Evolutionary conservation across 1,140 invertebrate species (phyloP).

Genomic region (Metopolophium dirhodum): DNA sequence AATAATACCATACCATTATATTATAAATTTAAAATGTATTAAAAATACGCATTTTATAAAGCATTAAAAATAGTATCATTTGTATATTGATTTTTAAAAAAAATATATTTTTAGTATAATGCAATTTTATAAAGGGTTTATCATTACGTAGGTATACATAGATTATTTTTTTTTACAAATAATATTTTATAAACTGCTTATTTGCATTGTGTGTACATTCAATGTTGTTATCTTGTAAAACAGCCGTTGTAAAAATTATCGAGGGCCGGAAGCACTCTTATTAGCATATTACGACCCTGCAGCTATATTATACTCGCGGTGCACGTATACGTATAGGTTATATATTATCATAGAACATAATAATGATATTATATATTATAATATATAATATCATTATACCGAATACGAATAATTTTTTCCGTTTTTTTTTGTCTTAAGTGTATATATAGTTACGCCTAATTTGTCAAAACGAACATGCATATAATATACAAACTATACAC

Average conservation of each 20-base stretch:
- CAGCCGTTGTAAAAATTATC: slow-evolving; percentile 25
- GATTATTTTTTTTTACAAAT: neutral
- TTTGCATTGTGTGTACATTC: neutral
- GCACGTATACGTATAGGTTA: neutral
- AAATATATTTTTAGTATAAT: neutral
- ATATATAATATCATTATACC: too few species aligned
- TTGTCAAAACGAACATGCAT: neutral
- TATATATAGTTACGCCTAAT: neutral
- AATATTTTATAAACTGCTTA: neutral
- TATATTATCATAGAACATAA: too few species aligned
- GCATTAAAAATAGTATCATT: too few species aligned
- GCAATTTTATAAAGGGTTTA: neutral
- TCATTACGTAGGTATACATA: neutral
- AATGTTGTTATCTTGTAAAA: slow-evolving; percentile 25
- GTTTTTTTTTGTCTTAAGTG: neutral
- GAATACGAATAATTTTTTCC: slow-evolving; percentile 11
- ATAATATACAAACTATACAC: neutral
- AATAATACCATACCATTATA: neutral
- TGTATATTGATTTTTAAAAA: too few species aligned
- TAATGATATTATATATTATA: neutral
- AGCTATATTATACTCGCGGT: neutral
- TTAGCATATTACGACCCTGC: slow-evolving; percentile 24
- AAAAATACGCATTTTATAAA: neutral
- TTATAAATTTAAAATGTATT: too few species aligned
- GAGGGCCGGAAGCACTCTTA: slow-evolving; percentile 31